phyloP scores from a whole-genome alignment of 1,140 invertebrate genomes.

The Lasioglossum baleicum region DNA sequence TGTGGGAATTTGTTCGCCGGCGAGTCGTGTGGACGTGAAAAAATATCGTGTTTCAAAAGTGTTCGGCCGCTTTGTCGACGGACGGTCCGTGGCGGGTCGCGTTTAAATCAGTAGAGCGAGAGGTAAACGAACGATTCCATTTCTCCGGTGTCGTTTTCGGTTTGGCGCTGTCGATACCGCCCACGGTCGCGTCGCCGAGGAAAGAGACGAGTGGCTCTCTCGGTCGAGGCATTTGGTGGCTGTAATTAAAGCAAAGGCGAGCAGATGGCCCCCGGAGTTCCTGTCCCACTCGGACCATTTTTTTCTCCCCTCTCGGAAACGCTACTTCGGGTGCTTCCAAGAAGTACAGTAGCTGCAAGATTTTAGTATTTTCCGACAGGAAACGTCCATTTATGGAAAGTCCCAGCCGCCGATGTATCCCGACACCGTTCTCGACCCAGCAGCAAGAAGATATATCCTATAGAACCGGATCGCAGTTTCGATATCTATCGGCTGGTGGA shows the following conservation, averaged over 20 bases:
- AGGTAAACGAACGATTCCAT: slow-evolving; percentile 40
- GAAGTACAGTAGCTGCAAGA: slow-evolving; percentile 24
- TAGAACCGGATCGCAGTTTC: background rate
- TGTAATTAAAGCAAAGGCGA: slow-evolving; percentile 59
- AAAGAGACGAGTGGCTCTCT: slow-evolving; percentile 37
- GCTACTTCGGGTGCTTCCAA: slow-evolving; percentile 28
- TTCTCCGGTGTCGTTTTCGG: slow-evolving; percentile 30
- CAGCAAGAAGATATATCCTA: background rate
- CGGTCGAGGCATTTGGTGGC: slow-evolving; percentile 25
- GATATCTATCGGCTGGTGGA: slow-evolving; percentile 14
- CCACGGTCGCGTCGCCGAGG: slow-evolving; percentile 39
- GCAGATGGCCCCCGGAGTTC: slow-evolving; percentile 51
- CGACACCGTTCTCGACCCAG: background rate
- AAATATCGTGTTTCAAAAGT: background rate
- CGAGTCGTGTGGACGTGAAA: background rate
- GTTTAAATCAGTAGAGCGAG: slow-evolving; percentile 30
- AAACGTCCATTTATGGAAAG: background rate
- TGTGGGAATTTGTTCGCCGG: no score
- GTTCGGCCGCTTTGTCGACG: background rate
- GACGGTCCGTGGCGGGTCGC: background rate
- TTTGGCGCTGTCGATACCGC: slow-evolving; percentile 38
- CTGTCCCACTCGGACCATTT: slow-evolving; percentile 23
- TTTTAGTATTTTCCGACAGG: background rate
- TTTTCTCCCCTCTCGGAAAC: slow-evolving; percentile 10
- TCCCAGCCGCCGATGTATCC: background rate